These are phyloP conservation scores for Heteromormyrus szaboi DNA, from an alignment of 2,797 vertebrate genomes.

Conservation along the genomic window DNA sequence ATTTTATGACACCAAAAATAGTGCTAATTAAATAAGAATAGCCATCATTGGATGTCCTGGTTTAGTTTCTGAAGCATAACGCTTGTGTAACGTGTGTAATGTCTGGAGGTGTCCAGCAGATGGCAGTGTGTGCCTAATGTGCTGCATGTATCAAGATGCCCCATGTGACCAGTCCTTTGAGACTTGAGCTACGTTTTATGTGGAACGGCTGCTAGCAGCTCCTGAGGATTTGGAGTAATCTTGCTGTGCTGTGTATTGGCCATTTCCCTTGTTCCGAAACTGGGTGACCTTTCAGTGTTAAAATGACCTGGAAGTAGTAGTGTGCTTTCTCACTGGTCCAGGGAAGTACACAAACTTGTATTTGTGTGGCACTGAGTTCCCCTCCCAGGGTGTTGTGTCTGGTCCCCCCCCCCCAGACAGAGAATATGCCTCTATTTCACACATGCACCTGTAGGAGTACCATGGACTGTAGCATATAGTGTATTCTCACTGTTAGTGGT, in stretches of 20 bases:
- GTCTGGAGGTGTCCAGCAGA: conserved; percentile 38
- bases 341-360: neutral
- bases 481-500: neutral
- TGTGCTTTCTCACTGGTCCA: neutral
- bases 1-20: neutral
- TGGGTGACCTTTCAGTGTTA: neutral
- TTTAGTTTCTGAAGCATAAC: neutral
- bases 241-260: neutral
- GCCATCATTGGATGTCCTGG: neutral
- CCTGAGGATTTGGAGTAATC: neutral
- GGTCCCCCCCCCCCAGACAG: neutral
- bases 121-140: conserved; percentile 37
- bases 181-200: neutral
- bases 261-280: neutral
- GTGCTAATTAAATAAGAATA: neutral
- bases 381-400: neutral
- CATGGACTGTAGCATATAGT: neutral
- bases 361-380: neutral
- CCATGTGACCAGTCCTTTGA: neutral
- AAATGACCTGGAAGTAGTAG: neutral
- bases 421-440: neutral
- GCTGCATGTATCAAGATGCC: neutral
- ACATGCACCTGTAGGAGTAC: neutral
- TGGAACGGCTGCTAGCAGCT: neutral
- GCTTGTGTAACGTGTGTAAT: neutral